Base-by-base conservation (phyloP, 2,888 invertebrate species). In the Hirtodrosophila confusa region DNA sequence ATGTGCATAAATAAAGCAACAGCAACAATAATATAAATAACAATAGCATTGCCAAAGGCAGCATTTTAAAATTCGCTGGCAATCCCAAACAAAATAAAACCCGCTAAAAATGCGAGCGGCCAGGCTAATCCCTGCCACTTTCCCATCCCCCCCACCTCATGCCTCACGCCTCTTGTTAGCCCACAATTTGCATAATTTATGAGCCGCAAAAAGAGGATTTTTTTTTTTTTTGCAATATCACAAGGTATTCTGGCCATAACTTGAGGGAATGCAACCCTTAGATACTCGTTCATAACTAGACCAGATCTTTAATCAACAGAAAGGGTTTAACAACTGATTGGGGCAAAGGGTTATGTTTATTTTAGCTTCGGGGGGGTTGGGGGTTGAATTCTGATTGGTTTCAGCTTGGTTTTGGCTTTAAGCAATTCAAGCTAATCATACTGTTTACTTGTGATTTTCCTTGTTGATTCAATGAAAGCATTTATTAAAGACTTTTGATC, bases 141-240 rank as follows among this genome's bases (percentile, higher is more conserved):
- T 24, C 12, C 12, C 54, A 27, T 29, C 36, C 44, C 63, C 12
- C 27, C 33, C n/a, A 48, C n/a, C n/a, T n/a, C n/a, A 17, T 17
- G 17, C 17, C 17, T 17, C 17, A 17, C 17, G 2, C 17, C 17
- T 17, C 17, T 17, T 17, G 17, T 1, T 17, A 33, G 12, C n/a
- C 36, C 39, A 40, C 45, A 70, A 76, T 76, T 77, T 76, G 61
- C 82, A 76, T 76, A 77, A 68, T 80, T 68, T 78, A 68, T 63
- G 48, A 43, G 39, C 40, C 29, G 24, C 40, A 49, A 37, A 64
- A 23, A 45, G 39, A 54, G 55, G 37, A 49, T 17, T 5, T 17
- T 17, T 2, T 17, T 17, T 17, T 23, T 29, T 17, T 35, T 12
- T 51, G 54, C 56, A 27, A 58, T 43, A 58, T 63, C 62, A 64